Base-by-base conservation (phyloP, 2,113 vertebrate genomes). In the Polypterus bichir region DNA sequence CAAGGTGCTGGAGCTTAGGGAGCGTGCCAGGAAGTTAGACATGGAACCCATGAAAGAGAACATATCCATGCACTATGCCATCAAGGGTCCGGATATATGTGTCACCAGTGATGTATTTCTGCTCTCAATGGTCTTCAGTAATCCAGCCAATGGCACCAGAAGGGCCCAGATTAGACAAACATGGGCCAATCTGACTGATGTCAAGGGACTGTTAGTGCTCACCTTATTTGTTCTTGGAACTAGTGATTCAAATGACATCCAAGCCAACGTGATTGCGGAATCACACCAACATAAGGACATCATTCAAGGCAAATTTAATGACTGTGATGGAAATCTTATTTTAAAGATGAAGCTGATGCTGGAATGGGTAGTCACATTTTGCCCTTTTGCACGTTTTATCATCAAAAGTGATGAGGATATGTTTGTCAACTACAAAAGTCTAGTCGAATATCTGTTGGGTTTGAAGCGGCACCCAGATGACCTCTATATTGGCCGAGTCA, bases 331-430 rank as follows among this genome's bases (percentile, higher is more conserved):
- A 9, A 86, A 76, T 0, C 77, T 81, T 62, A 89, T 80, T 0
- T 76, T 85, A 10, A 90, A 85, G 71, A 72, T 81, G 8, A 9
- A 87, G 47, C 66, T 85, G 70, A 85, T 84, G 1, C 60, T 82
- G 11, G 85, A 86, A 49, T 97, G 93, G 94, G 69, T 81, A 1
- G 75, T 94, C 62, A 68, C 88, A 0, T 92, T 90, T 74, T 97
- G 94, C 60, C 83, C 93, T 46, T 74, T 65, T 0, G 88, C 88
- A 3, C 83, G 80, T 4, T 97, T 92, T 49, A 72, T 95, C 49
- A 79, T 97, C 1, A 80, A 91, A 69, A 65, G 86, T 2, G 76
- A 91, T 0, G 88, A 97, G 49, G 77, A 81, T 0, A 67, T 81
- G 65, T 97, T 93, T 65, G 71, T 94, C 4, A 84, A 90, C 2